These are phyloP conservation scores for Nomada flava DNA, from an alignment of 2,888 invertebrate species.

Conservation along the genomic window DNA sequence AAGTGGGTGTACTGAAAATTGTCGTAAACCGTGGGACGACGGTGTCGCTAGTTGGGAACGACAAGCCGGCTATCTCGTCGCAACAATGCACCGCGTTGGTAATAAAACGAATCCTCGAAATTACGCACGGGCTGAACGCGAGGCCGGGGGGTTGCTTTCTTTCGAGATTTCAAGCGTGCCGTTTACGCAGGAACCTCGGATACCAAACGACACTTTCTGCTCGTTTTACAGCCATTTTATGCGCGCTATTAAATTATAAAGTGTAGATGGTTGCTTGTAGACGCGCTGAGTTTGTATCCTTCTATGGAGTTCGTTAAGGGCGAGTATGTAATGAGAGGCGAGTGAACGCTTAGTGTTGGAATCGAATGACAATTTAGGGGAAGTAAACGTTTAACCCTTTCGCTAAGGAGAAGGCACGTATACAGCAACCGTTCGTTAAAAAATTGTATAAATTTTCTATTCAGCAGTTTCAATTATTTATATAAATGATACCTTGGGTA, in stretches of 20 bases:
- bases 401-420: too few species aligned
- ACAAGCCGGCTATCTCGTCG: constrained; percentile 50
- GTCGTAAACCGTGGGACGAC: constrained; percentile 64
- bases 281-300: too few species aligned
- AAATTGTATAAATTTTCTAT: too few species aligned
- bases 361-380: too few species aligned
- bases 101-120: constrained; percentile 65
- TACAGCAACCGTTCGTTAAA: too few species aligned
- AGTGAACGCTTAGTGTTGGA: too few species aligned
- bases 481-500: too few species aligned
- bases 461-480: too few species aligned
- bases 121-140: constrained; percentile 37
- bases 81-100: constrained; percentile 42
- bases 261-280: too few species aligned
- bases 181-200: not conserved
- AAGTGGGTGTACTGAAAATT: constrained; percentile 65
- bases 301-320: too few species aligned
- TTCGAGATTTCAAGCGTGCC: not conserved
- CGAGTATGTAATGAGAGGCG: too few species aligned
- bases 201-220: not conserved
- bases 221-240: not conserved
- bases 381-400: too few species aligned
- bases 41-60: constrained; percentile 61
- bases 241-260: not conserved
- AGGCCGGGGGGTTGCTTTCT: not conserved